Conservation (phyloP, 37 sponge, comb jelly and placozoan genomes). For the Chondrosia reniformis region DNA sequence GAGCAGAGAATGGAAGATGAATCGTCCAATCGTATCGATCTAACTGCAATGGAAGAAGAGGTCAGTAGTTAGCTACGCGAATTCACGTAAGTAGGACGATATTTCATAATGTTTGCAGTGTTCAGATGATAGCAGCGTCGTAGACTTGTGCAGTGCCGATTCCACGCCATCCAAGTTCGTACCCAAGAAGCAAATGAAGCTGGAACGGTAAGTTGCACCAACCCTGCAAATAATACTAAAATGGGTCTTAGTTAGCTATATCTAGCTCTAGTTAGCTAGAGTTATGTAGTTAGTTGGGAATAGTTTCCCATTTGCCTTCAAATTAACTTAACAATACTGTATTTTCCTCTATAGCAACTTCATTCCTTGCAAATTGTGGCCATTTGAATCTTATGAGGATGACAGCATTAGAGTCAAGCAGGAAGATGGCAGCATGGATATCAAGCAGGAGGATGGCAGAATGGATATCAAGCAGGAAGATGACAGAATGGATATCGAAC, state of each 20-base stretch:
- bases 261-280: conserved; percentile 2
- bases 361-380: not conserved
- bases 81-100: not conserved
- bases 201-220: not conserved
- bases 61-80: not conserved
- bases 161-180: too few species aligned
- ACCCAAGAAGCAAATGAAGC: not conserved
- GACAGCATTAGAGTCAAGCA: conserved; percentile 3
- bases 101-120: too few species aligned
- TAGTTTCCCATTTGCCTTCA: conserved; percentile 2
- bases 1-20: conserved; percentile 3
- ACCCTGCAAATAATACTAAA: not conserved
- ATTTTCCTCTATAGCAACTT: not conserved
- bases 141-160: too few species aligned
- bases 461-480: conserved; percentile 2
- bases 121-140: too few species aligned
- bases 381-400: not conserved
- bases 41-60: conserved; percentile 2
- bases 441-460: conserved; percentile 1
- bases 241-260: not conserved
- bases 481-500: not conserved
- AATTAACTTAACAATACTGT: not conserved
- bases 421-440: not conserved
- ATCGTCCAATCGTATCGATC: not conserved
- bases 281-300: not conserved